Percentiles rank a stretch among this genome's conserved stretches.
Evolutionary conservation across 2,113 vertebrate species (phyloP).

Genomic region (Montifringilla adamsi): DNA sequence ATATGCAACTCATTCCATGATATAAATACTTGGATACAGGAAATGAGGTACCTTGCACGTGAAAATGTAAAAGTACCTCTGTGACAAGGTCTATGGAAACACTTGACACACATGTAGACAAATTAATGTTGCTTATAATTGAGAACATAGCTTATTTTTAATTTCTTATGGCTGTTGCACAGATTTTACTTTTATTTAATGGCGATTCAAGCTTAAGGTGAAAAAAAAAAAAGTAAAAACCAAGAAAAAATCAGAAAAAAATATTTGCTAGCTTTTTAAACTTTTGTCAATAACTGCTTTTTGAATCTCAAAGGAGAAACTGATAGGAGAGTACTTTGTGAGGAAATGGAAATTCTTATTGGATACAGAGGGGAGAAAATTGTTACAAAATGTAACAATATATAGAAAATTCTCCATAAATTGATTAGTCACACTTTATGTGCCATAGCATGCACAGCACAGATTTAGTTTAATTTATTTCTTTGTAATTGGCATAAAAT

Average conservation of each 20-base stretch:
- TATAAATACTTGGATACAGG: not conserved
- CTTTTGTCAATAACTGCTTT: not conserved
- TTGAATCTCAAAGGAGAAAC: not conserved
- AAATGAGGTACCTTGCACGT: not conserved
- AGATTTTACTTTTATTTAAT: not conserved
- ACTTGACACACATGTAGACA: not conserved
- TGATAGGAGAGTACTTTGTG: not conserved
- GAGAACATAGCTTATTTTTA: not conserved
- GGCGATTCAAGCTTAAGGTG: not conserved
- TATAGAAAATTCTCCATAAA: not conserved
- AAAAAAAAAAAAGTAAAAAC: not conserved
- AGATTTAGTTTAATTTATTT: slow-evolving; percentile 11
- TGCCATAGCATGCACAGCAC: not conserved
- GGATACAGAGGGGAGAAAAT: not conserved
- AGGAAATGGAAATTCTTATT: not conserved
- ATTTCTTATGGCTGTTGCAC: not conserved
- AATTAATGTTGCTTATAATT: not conserved
- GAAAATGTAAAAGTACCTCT: not conserved
- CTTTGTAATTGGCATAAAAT: slow-evolving; percentile 2
- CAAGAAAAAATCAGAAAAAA: not conserved
- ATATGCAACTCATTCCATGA: not conserved
- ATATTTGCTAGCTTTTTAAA: not conserved
- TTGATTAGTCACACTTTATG: not conserved
- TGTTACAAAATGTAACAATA: not conserved
- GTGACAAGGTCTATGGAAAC: not conserved